Percentiles rank a stretch among this genome's conserved stretches.
These are phyloP conservation scores for Heteronetta atricapilla DNA, from an alignment of 2,113 vertebrate species.

Conservation along the genomic window DNA sequence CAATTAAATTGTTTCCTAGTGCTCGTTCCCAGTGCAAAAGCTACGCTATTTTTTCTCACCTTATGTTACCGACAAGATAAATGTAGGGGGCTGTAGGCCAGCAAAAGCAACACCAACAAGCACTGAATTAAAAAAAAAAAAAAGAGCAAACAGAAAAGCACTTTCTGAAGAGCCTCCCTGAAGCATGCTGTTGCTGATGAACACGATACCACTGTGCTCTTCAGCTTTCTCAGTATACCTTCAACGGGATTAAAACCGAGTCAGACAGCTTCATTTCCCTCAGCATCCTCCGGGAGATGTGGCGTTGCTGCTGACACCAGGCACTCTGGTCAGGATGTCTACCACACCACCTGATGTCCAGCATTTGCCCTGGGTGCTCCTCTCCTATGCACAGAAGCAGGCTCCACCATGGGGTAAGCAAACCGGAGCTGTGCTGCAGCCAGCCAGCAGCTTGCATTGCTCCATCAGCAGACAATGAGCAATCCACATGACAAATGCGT, in stretches of 20 bases:
- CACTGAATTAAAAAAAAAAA: not conserved
- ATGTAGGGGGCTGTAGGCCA: not conserved
- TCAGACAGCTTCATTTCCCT: not conserved
- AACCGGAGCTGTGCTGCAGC: not conserved
- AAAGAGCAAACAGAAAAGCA: not conserved
- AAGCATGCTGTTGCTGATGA: not conserved
- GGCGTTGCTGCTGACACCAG: not conserved
- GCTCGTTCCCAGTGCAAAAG: slow-evolving; percentile 5
- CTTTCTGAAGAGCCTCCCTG: not conserved
- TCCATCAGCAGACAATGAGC: not conserved
- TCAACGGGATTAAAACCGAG: not conserved
- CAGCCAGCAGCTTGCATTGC: not conserved
- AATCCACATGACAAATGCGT: rapidly evolving
- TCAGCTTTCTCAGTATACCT: not conserved
- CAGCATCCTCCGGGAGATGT: not conserved
- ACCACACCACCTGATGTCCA: not conserved
- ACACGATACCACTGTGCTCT: not conserved
- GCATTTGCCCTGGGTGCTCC: not conserved
- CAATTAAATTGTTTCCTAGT: slow-evolving; percentile 34
- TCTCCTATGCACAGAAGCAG: not conserved
- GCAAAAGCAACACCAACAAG: not conserved
- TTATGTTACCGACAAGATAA: not conserved
- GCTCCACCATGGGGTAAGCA: not conserved
- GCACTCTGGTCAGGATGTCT: not conserved
- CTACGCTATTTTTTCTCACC: not conserved